Evolutionary conservation across 1,140 invertebrate genomes (phyloP).

Genomic region (Drosophila seguyi): DNA sequence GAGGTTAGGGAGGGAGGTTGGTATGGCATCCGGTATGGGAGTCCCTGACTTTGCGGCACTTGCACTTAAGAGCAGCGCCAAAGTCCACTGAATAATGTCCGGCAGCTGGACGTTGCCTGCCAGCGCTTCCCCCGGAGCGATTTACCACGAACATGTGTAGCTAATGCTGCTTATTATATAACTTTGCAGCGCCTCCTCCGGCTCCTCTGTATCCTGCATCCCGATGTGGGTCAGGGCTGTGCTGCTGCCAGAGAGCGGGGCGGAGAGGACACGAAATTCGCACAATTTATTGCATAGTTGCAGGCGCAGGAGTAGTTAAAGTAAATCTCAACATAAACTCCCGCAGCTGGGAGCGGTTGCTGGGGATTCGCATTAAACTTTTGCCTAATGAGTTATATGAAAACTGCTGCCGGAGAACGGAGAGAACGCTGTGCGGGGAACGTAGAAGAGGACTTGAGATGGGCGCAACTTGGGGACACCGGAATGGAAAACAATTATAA

Average conservation of each 20-base stretch:
- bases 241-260: conserved; percentile 4
- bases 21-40: not conserved
- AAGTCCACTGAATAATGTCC: conserved; percentile 44
- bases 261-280: conserved; percentile 57
- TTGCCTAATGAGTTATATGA: conserved; percentile 77
- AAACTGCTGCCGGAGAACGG: conserved; percentile 3
- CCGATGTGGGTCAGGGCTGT: conserved; percentile 66
- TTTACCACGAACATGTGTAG: conserved; percentile 64
- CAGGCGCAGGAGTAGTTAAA: conserved; percentile 76
- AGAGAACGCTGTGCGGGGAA: not conserved
- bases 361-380: conserved; percentile 57
- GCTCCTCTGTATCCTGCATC: not conserved
- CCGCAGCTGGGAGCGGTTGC: conserved; percentile 26
- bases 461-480: conserved; percentile 12
- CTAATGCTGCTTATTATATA: conserved; percentile 79
- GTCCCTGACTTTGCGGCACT: conserved; percentile 61
- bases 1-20: not conserved
- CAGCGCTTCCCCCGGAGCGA: conserved; percentile 13
- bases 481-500: conserved; percentile 78
- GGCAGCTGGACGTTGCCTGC: not conserved
- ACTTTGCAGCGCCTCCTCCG: conserved; percentile 15
- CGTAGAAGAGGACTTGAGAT: not conserved
- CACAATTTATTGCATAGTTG: conserved; percentile 81
- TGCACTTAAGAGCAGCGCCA: conserved; percentile 71
- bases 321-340: conserved; percentile 70